Percentiles rank a stretch among this genome's conserved stretches.
These are phyloP conservation scores for Bradypodion ventrale DNA, from an alignment of 2,797 vertebrate species.

Conservation along the genomic window DNA sequence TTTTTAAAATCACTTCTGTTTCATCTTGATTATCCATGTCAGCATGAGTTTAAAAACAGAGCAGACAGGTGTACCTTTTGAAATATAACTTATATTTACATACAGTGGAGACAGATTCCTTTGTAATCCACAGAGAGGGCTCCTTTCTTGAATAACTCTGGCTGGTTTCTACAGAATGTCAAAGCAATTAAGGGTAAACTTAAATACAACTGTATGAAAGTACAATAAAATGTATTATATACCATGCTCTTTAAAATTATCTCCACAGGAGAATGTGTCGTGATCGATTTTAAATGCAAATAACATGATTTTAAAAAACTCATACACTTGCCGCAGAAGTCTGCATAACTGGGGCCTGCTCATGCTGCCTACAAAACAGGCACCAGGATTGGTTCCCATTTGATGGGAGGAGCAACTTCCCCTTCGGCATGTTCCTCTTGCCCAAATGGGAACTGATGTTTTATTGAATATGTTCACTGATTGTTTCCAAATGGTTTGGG, in stretches of 20 bases:
- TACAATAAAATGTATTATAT: slow-evolving; percentile 39
- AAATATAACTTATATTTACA: slow-evolving; percentile 30
- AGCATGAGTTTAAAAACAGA: slow-evolving; percentile 37
- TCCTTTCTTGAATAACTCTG: slow-evolving; percentile 16
- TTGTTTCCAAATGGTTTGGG: too few species aligned
- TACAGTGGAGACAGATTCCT: slow-evolving; percentile 32
- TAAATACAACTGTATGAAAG: slow-evolving; percentile 32
- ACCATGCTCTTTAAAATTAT: slow-evolving; percentile 9
- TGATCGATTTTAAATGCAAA: background rate
- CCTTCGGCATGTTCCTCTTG: too few species aligned
- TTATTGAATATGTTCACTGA: too few species aligned
- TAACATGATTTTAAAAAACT: slow-evolving; percentile 4
- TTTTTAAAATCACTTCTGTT: slow-evolving; percentile 45
- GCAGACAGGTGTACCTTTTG: background rate
- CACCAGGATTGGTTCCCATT: too few species aligned
- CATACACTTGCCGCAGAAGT: background rate
- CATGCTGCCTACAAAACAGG: too few species aligned
- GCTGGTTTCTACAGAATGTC: background rate
- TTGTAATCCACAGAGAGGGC: slow-evolving; percentile 8
- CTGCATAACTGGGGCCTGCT: background rate
- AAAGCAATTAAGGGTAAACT: slow-evolving; percentile 53
- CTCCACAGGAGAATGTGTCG: slow-evolving; percentile 4
- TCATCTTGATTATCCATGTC: slow-evolving; percentile 55
- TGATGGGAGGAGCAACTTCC: too few species aligned
- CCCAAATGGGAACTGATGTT: too few species aligned